Evolutionary conservation across 2,113 vertebrate genomes (phyloP).

Genomic region (Hippoglossus stenolepis): DNA sequence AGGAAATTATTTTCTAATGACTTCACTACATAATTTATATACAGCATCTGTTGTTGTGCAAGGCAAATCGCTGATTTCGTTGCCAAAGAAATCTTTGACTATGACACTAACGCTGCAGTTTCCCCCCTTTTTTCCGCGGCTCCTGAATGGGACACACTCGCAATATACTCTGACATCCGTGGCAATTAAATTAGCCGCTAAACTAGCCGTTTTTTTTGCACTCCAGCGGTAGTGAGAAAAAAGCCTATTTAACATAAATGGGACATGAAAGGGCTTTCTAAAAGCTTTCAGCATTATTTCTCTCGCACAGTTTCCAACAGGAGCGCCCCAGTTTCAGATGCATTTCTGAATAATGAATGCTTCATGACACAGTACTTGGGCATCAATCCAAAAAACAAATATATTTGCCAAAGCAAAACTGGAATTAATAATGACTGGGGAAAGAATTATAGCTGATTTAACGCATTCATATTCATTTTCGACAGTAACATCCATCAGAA

Average conservation of each 20-base stretch:
- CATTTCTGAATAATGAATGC: conserved; percentile 66
- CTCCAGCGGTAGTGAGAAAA: conserved; percentile 11
- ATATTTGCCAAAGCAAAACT: conserved; percentile 63
- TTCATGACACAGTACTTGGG: conserved; percentile 57
- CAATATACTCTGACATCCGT: conserved; percentile 58
- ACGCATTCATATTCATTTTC: conserved; percentile 54
- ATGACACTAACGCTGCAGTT: conserved; percentile 55
- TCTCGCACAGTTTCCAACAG: conserved; percentile 50
- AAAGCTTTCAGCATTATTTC: conserved; percentile 65
- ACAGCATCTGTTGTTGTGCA: conserved; percentile 76
- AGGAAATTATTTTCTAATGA: conserved; percentile 78
- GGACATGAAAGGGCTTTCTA: conserved; percentile 58
- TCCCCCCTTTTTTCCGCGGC: conserved; percentile 12
- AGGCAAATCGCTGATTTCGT: conserved; percentile 54
- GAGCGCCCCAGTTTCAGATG: conserved; percentile 46
- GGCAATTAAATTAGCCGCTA: conserved; percentile 65
- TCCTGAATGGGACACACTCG: conserved; percentile 40
- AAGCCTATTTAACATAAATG: conserved; percentile 43
- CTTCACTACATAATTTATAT: conserved; percentile 77
- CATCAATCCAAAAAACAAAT: conserved; percentile 66
- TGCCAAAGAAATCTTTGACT: conserved; percentile 66
- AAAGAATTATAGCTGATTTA: conserved; percentile 58
- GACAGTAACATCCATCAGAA: conserved; percentile 51
- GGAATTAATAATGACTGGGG: conserved; percentile 60
- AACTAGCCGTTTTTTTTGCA: conserved; percentile 29